Evolutionary conservation across 92 coral and sea anemone species (phyloP), one percentile per base, ranked within the genome.

Genomic region (Anthopleura xanthogrammica): DNA sequence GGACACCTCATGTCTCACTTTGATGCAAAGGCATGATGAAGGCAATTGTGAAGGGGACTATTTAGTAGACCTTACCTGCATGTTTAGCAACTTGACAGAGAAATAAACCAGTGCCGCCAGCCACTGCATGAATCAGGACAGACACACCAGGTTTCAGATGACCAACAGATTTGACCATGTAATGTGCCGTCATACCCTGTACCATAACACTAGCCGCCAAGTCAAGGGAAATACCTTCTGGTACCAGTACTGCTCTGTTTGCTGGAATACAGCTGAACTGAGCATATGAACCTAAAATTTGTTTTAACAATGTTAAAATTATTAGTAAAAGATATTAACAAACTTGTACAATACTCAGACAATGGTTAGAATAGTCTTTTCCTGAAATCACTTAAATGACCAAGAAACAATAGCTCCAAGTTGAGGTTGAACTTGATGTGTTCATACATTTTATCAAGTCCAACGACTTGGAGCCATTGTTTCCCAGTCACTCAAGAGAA

Each of bases 101-200:
- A 19, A 90, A 68, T 11, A 85, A 84, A 78, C 93, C 93, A n/a
- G 93, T 90, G 23, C 93, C 93, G 2, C 93, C 93, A 41, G 93
- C 91, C 60, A 83, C 91, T 2, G 93, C 93, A 85, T 90, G 93
- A 55, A 90, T 80, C 82, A 90, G 23, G 22, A 87, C 87, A 60
- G 85, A 83, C 77, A 85, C 83, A 41, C 91, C 93, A 71, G 93
- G 86, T 60, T 87, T 70, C 52, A 87, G 77, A 60, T 81, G 75
- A 62, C 88, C 88, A 57, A 83, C 77, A 66, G 93, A 87, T 16
- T 85, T 76, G 78, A 84, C 91, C 40, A 90, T 85, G 78, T 90
- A 90, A 76, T 90, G 90, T 56, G 91, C 93, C 7, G 93, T 90
- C 93, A 90, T 90, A 1, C 93, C 93, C 75, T 90, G 93, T 36